Percentiles rank a stretch among this genome's conserved stretches.
Evolutionary conservation across 2,797 vertebrate genomes (phyloP).

Genomic region (Phrynocephalus guinanensis): DNA sequence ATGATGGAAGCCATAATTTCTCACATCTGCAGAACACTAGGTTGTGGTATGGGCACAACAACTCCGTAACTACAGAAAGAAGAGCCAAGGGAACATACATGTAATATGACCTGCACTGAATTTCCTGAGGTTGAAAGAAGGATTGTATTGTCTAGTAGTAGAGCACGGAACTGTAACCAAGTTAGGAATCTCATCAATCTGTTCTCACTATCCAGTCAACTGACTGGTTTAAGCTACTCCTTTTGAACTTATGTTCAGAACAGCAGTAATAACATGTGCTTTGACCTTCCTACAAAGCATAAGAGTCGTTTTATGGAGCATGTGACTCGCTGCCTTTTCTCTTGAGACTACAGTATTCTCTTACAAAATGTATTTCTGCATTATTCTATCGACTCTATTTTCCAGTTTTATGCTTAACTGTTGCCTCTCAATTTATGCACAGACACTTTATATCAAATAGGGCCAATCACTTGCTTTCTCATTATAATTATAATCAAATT

Average conservation of each 20-base stretch:
- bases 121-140: no score
- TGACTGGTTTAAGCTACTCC: neutral
- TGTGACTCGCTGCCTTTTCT: slow-evolving; percentile 10
- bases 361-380: neutral
- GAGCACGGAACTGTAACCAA: neutral
- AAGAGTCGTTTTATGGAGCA: neutral
- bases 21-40: neutral
- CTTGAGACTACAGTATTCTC: neutral
- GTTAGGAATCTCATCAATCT: neutral
- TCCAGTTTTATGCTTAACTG: neutral
- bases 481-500: no score
- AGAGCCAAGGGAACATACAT: neutral
- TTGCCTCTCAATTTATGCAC: neutral
- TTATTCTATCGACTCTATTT: neutral
- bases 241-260: neutral
- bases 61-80: neutral
- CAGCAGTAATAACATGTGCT: neutral
- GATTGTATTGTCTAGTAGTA: neutral
- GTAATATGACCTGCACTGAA: neutral
- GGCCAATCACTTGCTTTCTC: no score
- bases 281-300: neutral
- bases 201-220: neutral
- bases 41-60: neutral
- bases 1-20: no score
- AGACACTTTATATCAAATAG: neutral